These are phyloP conservation scores for Elysia crispata DNA, from an alignment of 2,888 invertebrate species.

Conservation along the genomic window DNA sequence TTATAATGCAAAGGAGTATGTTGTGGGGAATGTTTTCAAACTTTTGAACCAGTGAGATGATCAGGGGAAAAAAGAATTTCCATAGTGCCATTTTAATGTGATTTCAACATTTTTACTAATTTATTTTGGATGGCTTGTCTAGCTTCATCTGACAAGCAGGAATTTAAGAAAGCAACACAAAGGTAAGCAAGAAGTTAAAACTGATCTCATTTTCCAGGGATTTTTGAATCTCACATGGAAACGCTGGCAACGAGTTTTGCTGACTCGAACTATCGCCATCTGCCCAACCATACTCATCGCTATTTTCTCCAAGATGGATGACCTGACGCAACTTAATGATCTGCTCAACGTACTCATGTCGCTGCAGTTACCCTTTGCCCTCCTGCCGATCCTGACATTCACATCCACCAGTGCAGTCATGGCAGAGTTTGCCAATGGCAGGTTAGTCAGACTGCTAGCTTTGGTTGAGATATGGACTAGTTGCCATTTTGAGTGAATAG, in stretches of 20 bases:
- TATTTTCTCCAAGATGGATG: constrained; percentile 79
- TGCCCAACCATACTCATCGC: constrained; percentile 80
- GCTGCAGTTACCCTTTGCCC: constrained; percentile 91
- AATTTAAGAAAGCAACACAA: no score
- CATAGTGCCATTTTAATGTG: no score
- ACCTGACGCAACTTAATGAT: constrained; percentile 90
- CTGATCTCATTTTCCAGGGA: constrained; percentile 62
- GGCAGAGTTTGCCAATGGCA: constrained; percentile 87
- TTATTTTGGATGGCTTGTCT: no score
- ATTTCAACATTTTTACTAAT: no score
- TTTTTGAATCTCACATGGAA: constrained; percentile 75
- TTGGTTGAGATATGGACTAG: no score
- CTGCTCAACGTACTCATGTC: constrained; percentile 91
- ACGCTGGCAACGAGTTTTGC: constrained; percentile 88
- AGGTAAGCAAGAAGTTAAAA: no score
- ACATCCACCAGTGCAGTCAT: constrained; percentile 88
- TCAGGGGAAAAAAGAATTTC: no score
- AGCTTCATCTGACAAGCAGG: no score
- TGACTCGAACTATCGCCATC: constrained; percentile 91
- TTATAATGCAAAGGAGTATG: no score
- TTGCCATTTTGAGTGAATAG: no score
- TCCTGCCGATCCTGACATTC: constrained; percentile 90
- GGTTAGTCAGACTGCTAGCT: constrained; percentile 63
- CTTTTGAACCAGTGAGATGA: no score
- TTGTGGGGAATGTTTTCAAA: no score